phyloP scores from a whole-genome alignment of 1,140 invertebrate species.

The Drepana arcuata region DNA sequence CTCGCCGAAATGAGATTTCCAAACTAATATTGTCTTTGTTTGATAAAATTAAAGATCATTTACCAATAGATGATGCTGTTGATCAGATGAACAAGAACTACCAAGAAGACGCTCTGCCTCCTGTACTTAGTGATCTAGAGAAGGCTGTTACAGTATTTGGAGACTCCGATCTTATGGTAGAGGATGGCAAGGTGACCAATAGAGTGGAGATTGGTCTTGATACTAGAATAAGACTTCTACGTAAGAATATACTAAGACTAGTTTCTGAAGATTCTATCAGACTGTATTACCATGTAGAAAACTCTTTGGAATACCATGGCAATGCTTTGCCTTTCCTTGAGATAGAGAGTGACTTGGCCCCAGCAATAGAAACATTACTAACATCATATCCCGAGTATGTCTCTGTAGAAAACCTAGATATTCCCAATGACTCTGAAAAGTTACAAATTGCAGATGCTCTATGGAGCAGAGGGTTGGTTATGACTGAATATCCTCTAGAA shows the following conservation, averaged over 20 bases:
- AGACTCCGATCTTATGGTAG: conserved; percentile 79
- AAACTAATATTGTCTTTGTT: conserved; percentile 76
- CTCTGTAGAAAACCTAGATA: conserved; percentile 79
- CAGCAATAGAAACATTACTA: conserved; percentile 81
- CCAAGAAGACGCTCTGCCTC: conserved; percentile 91
- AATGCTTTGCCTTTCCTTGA: conserved; percentile 85
- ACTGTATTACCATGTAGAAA: conserved; percentile 87
- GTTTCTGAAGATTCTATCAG: conserved; percentile 76
- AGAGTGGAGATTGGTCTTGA: conserved; percentile 77
- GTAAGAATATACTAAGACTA: conserved; percentile 81
- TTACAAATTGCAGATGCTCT: conserved; percentile 58
- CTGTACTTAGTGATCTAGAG: conserved; percentile 79
- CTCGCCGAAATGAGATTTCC: conserved; percentile 72
- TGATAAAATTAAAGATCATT: conserved; percentile 74
- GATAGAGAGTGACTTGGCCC: conserved; percentile 76
- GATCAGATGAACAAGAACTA: conserved; percentile 89
- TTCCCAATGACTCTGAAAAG: conserved; percentile 76
- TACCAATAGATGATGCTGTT: conserved; percentile 85
- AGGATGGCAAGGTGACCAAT: conserved; percentile 75
- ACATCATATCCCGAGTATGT: conserved; percentile 83
- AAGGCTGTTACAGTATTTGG: conserved; percentile 77
- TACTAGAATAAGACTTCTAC: conserved; percentile 79
- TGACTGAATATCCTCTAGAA: conserved; percentile 58
- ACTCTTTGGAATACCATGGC: conserved; percentile 87
- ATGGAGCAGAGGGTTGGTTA: conserved; percentile 49